Conservation (phyloP, 2,797 vertebrate genomes). For the Harpagifer antarcticus region DNA sequence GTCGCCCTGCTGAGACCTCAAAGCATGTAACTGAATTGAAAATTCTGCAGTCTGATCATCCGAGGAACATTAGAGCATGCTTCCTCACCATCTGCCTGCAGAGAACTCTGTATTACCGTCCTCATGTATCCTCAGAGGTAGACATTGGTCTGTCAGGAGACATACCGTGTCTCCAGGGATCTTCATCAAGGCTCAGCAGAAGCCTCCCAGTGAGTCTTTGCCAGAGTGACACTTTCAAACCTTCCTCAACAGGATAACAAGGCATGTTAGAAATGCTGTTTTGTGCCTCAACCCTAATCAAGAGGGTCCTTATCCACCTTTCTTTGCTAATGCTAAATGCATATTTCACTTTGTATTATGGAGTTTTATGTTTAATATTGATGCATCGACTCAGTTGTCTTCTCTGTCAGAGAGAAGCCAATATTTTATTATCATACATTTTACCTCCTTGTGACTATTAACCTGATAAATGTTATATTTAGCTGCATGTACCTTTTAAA, state of each 20-base stretch:
- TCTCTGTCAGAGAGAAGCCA: no score
- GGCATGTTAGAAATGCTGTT: slow-evolving; percentile 1
- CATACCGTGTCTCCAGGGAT: background rate
- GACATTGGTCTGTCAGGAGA: background rate
- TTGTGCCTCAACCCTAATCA: background rate
- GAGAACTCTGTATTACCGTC: background rate
- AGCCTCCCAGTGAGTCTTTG: background rate
- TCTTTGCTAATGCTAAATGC: slow-evolving; percentile 27
- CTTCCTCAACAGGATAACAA: background rate
- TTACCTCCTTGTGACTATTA: no score
- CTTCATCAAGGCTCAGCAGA: slow-evolving; percentile 10
- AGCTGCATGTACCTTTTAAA: no score
- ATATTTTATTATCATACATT: no score
- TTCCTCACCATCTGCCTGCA: slow-evolving; percentile 15
- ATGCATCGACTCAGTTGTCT: no score
- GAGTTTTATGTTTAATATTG: no score
- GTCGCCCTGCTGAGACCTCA: slow-evolving; percentile 18
- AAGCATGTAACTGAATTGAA: slow-evolving; percentile 27
- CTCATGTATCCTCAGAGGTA: background rate
- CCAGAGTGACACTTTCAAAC: slow-evolving; percentile 1
- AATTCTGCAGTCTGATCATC: slow-evolving; percentile 25
- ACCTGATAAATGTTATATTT: no score
- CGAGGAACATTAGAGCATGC: background rate
- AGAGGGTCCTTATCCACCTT: slow-evolving; percentile 32
- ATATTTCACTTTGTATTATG: background rate